These are phyloP conservation scores for Antheraea pernyi DNA, from an alignment of 1,140 invertebrate genomes.

Conservation along the genomic window DNA sequence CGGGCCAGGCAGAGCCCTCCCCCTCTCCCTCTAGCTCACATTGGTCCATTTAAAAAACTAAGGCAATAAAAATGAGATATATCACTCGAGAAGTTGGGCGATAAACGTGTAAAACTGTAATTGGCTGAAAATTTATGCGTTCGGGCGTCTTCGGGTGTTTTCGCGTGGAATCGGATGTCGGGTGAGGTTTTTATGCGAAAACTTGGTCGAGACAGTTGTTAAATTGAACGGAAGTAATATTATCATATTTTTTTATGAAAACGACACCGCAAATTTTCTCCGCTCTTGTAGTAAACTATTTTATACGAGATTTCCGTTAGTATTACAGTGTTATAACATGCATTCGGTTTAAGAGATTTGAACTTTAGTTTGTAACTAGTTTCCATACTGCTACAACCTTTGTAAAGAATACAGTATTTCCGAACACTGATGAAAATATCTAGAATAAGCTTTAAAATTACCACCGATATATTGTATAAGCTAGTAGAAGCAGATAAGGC, in stretches of 20 bases:
- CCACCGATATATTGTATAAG: too few species aligned
- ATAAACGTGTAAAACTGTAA: conserved; percentile 33
- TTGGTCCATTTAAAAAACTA: conserved; percentile 24
- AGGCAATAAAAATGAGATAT: conserved; percentile 39
- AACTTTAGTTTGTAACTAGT: background rate
- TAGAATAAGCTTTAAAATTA: too few species aligned
- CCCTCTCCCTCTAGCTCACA: background rate
- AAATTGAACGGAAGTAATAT: conserved; percentile 13
- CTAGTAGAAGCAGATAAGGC: too few species aligned
- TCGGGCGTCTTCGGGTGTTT: background rate
- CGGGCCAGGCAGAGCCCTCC: too few species aligned
- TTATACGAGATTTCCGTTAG: background rate
- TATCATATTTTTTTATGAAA: conserved; percentile 9
- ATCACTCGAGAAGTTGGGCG: conserved; percentile 21
- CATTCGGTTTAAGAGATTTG: background rate
- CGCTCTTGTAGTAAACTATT: background rate
- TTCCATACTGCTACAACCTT: too few species aligned
- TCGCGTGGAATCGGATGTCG: conserved; percentile 16
- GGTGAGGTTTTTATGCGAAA: conserved; percentile 13
- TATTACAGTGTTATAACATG: background rate
- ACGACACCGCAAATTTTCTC: background rate
- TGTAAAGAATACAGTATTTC: too few species aligned
- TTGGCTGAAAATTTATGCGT: conserved; percentile 32
- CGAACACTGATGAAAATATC: too few species aligned
- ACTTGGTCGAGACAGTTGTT: conserved; percentile 10